Percentiles rank a stretch among this genome's conserved stretches.
Evolutionary conservation across 2,113 vertebrate species (phyloP).

Genomic region (Crotophaga sulcirostris): DNA sequence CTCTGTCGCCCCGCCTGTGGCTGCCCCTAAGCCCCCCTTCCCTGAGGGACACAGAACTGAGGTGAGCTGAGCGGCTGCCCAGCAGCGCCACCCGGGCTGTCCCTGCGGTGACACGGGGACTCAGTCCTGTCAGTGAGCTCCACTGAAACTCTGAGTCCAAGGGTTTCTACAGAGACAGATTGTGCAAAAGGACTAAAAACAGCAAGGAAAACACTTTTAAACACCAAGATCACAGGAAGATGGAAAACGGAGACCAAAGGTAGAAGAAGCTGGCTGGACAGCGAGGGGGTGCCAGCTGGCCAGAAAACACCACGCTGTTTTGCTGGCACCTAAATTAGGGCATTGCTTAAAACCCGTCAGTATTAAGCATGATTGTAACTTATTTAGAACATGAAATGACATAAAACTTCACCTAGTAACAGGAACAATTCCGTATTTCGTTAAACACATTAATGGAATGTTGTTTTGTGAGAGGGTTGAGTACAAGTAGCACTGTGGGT

Average conservation of each 20-base stretch:
- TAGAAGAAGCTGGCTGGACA: background rate
- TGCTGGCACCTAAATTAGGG: background rate
- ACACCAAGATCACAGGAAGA: accelerated
- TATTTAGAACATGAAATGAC: background rate
- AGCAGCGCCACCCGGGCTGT: background rate
- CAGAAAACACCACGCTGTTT: background rate
- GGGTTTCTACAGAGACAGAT: background rate
- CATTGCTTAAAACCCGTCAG: background rate
- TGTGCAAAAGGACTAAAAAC: background rate
- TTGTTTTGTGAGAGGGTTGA: background rate
- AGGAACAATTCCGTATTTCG: background rate
- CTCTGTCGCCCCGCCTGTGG: background rate
- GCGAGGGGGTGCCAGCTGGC: background rate
- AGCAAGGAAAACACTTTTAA: background rate
- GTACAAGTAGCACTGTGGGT: background rate
- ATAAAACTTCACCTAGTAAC: background rate
- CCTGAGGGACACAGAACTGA: accelerated
- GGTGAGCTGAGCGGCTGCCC: background rate
- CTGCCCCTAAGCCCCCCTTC: background rate
- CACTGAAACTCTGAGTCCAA: background rate
- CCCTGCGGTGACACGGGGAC: background rate
- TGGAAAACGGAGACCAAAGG: background rate
- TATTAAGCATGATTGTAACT: background rate
- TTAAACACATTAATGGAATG: background rate
- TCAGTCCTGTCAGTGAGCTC: no score